Percentiles rank a stretch among this genome's conserved stretches.
phyloP scores from a whole-genome alignment of 2,888 invertebrate genomes.

The Trissolcus japonicus region DNA sequence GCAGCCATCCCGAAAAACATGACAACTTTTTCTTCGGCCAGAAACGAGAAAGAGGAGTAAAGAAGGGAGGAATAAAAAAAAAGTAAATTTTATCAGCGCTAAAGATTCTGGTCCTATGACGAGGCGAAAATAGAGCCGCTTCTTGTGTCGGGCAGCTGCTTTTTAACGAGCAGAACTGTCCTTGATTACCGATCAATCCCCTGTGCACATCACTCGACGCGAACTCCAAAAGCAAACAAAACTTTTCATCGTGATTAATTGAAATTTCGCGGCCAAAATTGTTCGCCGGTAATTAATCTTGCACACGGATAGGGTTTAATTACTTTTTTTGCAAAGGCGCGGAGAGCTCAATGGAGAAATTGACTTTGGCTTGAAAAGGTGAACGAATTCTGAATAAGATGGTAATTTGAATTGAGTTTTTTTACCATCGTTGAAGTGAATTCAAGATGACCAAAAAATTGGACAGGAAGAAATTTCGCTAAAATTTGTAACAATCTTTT shows the following conservation, averaged over 20 bases:
- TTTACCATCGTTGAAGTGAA: neutral
- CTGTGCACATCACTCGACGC: constrained; percentile 31
- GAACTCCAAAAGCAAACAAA: constrained; percentile 20
- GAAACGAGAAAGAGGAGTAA: neutral
- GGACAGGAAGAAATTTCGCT: neutral
- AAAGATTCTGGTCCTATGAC: constrained; percentile 50
- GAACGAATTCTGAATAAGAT: constrained; percentile 18
- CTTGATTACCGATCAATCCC: constrained; percentile 57
- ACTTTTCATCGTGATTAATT: constrained; percentile 66
- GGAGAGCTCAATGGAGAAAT: neutral
- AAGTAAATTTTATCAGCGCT: constrained; percentile 39
- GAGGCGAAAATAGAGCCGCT: constrained; percentile 43
- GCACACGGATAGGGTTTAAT: constrained; percentile 68
- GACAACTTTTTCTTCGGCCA: neutral
- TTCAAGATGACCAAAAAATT: neutral
- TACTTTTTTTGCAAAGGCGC: constrained; percentile 66
- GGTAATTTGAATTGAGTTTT: constrained; percentile 1
- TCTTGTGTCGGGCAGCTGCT: constrained; percentile 54
- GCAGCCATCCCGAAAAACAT: constrained; percentile 32
- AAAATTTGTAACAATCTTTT: too few species aligned
- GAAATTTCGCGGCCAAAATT: constrained; percentile 61
- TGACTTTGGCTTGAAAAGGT: constrained; percentile 8
- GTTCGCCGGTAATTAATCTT: constrained; percentile 18
- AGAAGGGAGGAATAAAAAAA: neutral
- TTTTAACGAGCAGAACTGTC: constrained; percentile 52